Evolutionary conservation across 2,888 invertebrate species (phyloP).

Genomic region (Hedychridium roseum): DNA sequence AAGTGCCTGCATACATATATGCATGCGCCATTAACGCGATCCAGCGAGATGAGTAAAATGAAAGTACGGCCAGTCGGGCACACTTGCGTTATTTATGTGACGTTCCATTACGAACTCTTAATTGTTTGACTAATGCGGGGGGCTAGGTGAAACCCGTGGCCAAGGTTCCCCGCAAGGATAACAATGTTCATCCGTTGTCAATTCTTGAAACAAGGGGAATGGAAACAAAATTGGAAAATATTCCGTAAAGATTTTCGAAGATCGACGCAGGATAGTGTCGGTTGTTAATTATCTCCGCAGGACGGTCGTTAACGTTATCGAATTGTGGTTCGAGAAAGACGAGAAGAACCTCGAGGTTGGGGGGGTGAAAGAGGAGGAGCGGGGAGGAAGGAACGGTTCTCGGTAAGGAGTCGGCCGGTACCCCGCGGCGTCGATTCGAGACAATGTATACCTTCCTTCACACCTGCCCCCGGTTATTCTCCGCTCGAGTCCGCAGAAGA

Average conservation of each 20-base stretch:
- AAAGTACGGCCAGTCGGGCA: conserved; percentile 13
- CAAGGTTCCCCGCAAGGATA: conserved; percentile 12
- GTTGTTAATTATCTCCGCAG: conserved; percentile 27
- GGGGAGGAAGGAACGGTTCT: conserved; percentile 6
- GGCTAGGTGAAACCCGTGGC: conserved; percentile 38
- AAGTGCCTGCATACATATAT: conserved; percentile 27
- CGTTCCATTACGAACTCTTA: conserved; percentile 61
- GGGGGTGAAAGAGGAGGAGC: conserved; percentile 7
- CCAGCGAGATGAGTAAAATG: conserved; percentile 26
- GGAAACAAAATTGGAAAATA: not conserved
- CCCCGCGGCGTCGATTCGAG: conserved; percentile 30
- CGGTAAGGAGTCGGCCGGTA: too few relatives aligned
- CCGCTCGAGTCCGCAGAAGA: conserved; percentile 18
- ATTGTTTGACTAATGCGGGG: conserved; percentile 62
- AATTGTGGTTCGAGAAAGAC: conserved; percentile 7
- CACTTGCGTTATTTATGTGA: conserved; percentile 50
- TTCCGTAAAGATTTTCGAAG: not conserved
- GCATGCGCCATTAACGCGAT: conserved; percentile 37
- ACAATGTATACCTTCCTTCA: conserved; percentile 42
- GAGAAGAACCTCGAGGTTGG: not conserved
- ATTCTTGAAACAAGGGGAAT: not conserved
- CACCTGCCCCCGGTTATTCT: conserved; percentile 45
- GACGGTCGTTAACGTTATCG: conserved; percentile 30
- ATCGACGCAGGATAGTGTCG: conserved; percentile 21
- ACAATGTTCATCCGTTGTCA: not conserved